Conservation (phyloP, 2,113 vertebrate genomes). For the Thomomys bottae region DNA sequence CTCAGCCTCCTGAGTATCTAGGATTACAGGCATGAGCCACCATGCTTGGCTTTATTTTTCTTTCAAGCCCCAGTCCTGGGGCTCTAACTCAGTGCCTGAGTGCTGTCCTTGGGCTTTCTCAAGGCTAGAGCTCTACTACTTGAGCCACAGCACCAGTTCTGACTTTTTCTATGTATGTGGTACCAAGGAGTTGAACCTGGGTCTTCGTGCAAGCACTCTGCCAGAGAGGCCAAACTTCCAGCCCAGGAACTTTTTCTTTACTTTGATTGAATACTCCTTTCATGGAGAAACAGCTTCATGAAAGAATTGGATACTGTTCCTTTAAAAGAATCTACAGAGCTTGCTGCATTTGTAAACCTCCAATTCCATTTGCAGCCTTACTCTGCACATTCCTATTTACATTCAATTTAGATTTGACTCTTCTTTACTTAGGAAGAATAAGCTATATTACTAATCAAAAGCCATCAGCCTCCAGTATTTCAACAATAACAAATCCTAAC, state of each 20-base stretch:
- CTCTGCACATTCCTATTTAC: background rate
- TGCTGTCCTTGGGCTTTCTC: too few species aligned
- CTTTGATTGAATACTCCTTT: background rate
- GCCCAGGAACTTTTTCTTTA: background rate
- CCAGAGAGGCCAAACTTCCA: too few species aligned
- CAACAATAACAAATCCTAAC: background rate
- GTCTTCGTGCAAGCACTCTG: too few species aligned
- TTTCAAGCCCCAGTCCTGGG: too few species aligned
- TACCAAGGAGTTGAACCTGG: too few species aligned
- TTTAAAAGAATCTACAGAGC: conserved; percentile 1
- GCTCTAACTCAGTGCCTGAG: too few species aligned
- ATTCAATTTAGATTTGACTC: conserved; percentile 54
- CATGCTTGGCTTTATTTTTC: too few species aligned
- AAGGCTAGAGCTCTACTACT: too few species aligned
- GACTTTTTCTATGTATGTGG: too few species aligned
- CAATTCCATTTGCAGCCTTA: background rate
- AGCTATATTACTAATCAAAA: conserved; percentile 23
- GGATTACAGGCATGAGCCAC: too few species aligned
- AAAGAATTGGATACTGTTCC: background rate
- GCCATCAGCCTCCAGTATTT: background rate
- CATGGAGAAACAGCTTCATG: background rate
- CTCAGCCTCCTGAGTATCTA: too few species aligned
- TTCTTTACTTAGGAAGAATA: conserved; percentile 16
- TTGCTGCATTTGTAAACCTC: conserved; percentile 17
- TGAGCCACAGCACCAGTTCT: too few species aligned